Conservation (phyloP, 2,113 vertebrate genomes). For the Helogale parvula region DNA sequence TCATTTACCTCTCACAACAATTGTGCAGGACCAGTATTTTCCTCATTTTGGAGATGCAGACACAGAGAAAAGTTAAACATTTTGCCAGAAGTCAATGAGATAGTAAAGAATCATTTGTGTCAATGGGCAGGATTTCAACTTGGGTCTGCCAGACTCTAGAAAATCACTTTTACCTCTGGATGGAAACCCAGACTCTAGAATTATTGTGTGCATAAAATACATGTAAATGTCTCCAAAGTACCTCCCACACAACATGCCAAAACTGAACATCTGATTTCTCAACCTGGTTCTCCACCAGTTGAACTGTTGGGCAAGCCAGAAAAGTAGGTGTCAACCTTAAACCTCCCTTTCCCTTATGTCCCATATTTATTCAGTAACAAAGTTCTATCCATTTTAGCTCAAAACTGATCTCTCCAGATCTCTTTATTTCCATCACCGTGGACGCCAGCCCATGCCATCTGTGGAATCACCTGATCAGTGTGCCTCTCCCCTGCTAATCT, state of each 20-base stretch:
- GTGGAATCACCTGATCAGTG: neutral
- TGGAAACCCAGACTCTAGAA: constrained; percentile 2
- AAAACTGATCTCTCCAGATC: neutral
- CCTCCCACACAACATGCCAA: neutral
- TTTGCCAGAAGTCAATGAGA: neutral
- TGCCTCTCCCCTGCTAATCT: neutral
- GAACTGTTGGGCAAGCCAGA: neutral
- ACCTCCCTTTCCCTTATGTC: neutral
- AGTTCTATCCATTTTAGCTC: neutral
- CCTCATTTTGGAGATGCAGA: neutral
- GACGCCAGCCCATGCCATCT: neutral
- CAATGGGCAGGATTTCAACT: neutral
- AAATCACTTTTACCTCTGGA: neutral
- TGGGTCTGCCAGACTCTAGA: neutral
- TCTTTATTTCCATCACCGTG: neutral
- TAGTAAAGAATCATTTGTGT: neutral
- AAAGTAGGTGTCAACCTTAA: neutral
- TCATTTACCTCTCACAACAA: neutral
- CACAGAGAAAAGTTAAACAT: neutral
- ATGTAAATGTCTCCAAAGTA: constrained; percentile 21
- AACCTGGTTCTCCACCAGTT: neutral
- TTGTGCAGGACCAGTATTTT: neutral
- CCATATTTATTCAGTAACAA: neutral
- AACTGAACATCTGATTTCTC: neutral
- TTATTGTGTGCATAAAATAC: neutral